Conservation (phyloP, 2,888 invertebrate species). For the Athalia rosae region DNA sequence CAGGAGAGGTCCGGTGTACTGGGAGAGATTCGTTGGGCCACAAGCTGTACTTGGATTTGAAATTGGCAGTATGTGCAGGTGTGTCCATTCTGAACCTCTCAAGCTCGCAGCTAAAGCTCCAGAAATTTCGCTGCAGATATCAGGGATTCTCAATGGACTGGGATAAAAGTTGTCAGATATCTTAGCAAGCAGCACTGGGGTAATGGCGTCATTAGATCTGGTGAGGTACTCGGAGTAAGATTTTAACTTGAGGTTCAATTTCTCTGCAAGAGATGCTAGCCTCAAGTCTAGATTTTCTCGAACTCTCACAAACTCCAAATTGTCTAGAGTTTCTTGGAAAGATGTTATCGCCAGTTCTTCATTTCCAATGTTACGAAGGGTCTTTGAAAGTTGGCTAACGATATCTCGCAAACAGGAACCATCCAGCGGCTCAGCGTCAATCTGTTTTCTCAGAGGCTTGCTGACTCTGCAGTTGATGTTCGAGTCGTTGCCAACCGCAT, state of each 20-base stretch:
- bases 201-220: conserved; percentile 62
- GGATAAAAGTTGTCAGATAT: conserved; percentile 55
- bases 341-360: conserved; percentile 67
- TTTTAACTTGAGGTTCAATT: conserved; percentile 63
- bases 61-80: conserved; percentile 66
- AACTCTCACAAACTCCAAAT: conserved; percentile 63
- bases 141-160: conserved; percentile 51
- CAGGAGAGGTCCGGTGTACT: conserved; percentile 68
- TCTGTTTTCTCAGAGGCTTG: conserved; percentile 67
- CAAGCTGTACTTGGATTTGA: conserved; percentile 68
- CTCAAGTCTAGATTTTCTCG: conserved; percentile 57
- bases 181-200: conserved; percentile 60
- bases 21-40: conserved; percentile 67
- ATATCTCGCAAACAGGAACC: conserved; percentile 70
- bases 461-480: conserved; percentile 64
- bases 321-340: conserved; percentile 66
- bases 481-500: background rate
- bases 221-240: conserved; percentile 61
- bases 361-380: conserved; percentile 59
- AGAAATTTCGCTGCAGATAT: conserved; percentile 62
- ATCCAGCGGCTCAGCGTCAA: conserved; percentile 65
- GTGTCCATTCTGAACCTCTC: conserved; percentile 65
- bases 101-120: conserved; percentile 62
- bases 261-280: conserved; percentile 61
- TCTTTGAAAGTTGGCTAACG: conserved; percentile 64